A percentile compares a stretch with the other conserved stretches of the same genome.
Evolutionary conservation across 2,888 invertebrate genomes (phyloP).

Genomic region (Brachylomia viminalis): DNA sequence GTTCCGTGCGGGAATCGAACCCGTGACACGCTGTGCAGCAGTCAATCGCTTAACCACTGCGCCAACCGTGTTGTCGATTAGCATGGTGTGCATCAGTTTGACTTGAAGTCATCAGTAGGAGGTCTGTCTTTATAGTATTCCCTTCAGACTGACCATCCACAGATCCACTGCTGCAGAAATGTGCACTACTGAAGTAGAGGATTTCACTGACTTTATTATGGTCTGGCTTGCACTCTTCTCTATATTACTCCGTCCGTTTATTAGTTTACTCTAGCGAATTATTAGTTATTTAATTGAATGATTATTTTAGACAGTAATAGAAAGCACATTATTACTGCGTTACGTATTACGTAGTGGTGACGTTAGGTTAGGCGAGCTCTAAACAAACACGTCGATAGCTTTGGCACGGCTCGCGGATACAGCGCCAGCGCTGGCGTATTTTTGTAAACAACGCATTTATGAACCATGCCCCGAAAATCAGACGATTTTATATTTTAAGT

Average conservation of each 20-base stretch:
- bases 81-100: background rate
- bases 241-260: background rate
- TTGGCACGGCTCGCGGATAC: conserved; percentile 58
- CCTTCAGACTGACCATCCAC: background rate
- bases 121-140: background rate
- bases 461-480: conserved; percentile 23
- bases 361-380: conserved; percentile 33
- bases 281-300: conserved; percentile 26
- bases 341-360: conserved; percentile 44
- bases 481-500: conserved; percentile 4
- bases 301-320: conserved; percentile 25
- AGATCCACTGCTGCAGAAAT: background rate
- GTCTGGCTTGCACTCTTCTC: background rate
- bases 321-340: conserved; percentile 9
- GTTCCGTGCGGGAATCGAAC: too few relatives aligned
- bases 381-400: conserved; percentile 52
- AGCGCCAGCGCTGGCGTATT: conserved; percentile 46
- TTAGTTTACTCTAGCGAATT: background rate
- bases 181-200: background rate
- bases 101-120: background rate
- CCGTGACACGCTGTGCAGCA: too few relatives aligned
- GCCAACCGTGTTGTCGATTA: too few relatives aligned
- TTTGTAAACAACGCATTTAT: conserved; percentile 63
- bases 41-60: too few relatives aligned
- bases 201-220: background rate